phyloP scores from a whole-genome alignment of 2,888 invertebrate species.

The Synanthedon myopaeformis region DNA sequence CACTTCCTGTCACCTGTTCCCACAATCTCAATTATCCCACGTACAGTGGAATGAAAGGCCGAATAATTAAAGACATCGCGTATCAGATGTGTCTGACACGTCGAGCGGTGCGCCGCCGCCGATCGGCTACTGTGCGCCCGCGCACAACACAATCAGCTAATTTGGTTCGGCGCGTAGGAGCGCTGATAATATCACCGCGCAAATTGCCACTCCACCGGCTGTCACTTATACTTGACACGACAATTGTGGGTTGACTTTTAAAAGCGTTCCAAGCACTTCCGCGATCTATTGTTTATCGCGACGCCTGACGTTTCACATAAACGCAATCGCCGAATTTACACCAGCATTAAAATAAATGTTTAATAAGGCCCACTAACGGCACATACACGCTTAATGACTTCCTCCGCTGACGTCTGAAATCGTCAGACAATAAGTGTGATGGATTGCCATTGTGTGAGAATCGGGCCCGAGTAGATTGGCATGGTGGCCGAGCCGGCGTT shows the following conservation, averaged over 20 bases:
- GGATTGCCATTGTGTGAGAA: slow-evolving; percentile 62
- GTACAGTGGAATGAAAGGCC: slow-evolving; percentile 28
- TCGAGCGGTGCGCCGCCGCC: slow-evolving; percentile 15
- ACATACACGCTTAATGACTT: slow-evolving; percentile 47
- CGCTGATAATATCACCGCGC: slow-evolving; percentile 41
- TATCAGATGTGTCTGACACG: slow-evolving; percentile 14
- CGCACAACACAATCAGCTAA: slow-evolving; percentile 20
- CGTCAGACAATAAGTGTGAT: slow-evolving; percentile 64
- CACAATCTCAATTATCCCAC: slow-evolving; percentile 11
- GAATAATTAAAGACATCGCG: slow-evolving; percentile 30
- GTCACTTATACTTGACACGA: slow-evolving; percentile 29
- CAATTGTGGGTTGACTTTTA: slow-evolving; percentile 25
- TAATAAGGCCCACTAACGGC: slow-evolving; percentile 40
- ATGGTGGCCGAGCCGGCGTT: slow-evolving; percentile 49
- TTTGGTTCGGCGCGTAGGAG: slow-evolving; percentile 35
- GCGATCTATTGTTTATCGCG: slow-evolving; percentile 19
- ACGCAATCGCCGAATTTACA: slow-evolving; percentile 30
- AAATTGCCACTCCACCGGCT: slow-evolving; percentile 38
- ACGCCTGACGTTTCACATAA: slow-evolving; percentile 19
- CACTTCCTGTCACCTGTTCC: slow-evolving; percentile 13
- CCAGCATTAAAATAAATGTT: slow-evolving; percentile 37
- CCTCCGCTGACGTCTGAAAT: slow-evolving; percentile 61
- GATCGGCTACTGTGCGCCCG: slow-evolving; percentile 32
- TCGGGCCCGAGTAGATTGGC: slow-evolving; percentile 43
- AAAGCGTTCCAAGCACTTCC: slow-evolving; percentile 28